Evolutionary conservation across 2,888 invertebrate genomes (phyloP).

Genomic region (Campopleginae sp.): DNA sequence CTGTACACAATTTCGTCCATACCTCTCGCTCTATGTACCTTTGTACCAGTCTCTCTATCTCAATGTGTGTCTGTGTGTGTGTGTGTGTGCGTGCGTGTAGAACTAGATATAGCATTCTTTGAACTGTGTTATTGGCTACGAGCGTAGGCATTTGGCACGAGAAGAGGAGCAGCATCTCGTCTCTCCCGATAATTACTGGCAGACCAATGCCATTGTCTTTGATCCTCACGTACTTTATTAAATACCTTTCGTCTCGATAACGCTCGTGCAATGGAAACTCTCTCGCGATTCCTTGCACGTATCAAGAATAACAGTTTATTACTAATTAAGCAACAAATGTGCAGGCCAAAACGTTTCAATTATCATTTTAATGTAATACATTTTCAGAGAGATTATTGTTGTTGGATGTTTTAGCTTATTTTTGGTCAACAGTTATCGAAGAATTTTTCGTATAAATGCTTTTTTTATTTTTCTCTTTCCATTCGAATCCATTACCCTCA

Average conservation of each 20-base stretch:
- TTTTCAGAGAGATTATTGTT: background rate
- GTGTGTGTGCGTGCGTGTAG: background rate
- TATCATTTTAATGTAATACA: background rate
- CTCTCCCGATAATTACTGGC: constrained; percentile 57
- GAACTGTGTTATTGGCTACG: background rate
- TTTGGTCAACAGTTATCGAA: background rate
- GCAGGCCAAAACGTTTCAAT: background rate
- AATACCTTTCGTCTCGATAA: constrained; percentile 11
- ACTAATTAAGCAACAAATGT: background rate
- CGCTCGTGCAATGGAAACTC: background rate
- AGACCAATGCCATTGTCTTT: constrained; percentile 44
- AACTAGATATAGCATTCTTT: background rate
- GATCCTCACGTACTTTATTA: constrained; percentile 32
- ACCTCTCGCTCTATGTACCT: background rate
- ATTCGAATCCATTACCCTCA: background rate
- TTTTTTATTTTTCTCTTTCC: background rate
- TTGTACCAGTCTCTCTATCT: background rate
- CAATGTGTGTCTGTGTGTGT: background rate
- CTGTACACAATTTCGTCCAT: constrained; percentile 35
- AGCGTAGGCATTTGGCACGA: constrained; percentile 30
- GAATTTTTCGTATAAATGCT: background rate
- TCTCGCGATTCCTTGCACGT: background rate
- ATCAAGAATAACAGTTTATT: background rate
- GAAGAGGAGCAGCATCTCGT: constrained; percentile 29
- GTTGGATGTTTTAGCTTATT: too few relatives aligned